These are phyloP conservation scores for Pundamilia nyererei DNA, from an alignment of 2,113 vertebrate genomes.

Conservation along the genomic window DNA sequence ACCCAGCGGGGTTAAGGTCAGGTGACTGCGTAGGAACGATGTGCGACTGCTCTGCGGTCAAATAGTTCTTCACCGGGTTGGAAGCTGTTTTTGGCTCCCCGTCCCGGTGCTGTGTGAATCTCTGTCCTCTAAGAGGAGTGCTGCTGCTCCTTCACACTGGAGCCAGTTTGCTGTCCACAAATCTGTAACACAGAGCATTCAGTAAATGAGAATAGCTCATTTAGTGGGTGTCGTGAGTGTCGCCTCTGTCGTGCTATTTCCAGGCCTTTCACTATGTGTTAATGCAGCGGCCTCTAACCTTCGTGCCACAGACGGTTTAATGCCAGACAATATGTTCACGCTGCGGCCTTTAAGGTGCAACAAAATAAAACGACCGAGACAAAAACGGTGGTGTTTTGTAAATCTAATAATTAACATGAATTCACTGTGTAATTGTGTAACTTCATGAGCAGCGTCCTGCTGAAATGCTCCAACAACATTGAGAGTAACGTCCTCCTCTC, in stretches of 20 bases:
- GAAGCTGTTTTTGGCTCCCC: neutral
- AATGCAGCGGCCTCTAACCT: neutral
- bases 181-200: neutral
- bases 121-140: neutral
- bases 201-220: neutral
- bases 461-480: neutral
- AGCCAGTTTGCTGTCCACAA: neutral
- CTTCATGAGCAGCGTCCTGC: neutral
- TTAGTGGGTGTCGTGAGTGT: neutral
- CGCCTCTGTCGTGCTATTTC: neutral
- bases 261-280: neutral
- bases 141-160: neutral
- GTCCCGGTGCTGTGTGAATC: neutral
- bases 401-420: neutral
- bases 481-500: neutral
- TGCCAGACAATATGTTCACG: neutral
- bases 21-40: neutral
- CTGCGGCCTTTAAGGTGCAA: neutral
- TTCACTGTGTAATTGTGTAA: neutral
- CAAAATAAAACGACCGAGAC: neutral
- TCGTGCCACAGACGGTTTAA: neutral
- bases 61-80: neutral
- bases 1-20: neutral
- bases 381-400: neutral
- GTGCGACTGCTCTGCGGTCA: neutral